phyloP scores from a whole-genome alignment of 2,113 vertebrate genomes.

The Aleadryas rufinucha region DNA sequence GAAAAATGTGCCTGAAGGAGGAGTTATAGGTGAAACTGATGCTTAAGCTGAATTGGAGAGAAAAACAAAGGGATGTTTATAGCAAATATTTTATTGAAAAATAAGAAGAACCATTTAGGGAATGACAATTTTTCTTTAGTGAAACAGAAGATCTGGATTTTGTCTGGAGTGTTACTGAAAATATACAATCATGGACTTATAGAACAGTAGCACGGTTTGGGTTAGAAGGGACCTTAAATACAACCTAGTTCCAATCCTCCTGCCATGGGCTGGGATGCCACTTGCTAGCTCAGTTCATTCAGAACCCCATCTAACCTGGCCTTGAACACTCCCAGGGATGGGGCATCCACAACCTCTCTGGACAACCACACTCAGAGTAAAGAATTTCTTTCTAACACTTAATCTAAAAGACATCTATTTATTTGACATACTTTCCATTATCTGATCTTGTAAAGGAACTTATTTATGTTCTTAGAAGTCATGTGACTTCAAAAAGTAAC shows the following conservation, averaged over 20 bases:
- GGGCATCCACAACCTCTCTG: neutral
- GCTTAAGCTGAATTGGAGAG: neutral
- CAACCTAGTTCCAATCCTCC: neutral
- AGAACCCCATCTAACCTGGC: neutral
- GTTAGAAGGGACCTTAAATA: neutral
- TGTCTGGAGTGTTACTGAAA: neutral
- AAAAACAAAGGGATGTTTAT: neutral
- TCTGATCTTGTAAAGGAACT: neutral
- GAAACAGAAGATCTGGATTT: neutral
- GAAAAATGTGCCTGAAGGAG: neutral
- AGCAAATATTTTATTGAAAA: neutral
- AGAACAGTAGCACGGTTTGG: neutral
- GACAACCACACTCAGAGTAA: neutral
- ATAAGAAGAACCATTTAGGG: neutral
- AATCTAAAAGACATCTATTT: neutral
- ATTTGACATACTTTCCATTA: neutral
- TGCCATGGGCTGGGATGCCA: too few relatives aligned
- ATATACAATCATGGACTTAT: neutral
- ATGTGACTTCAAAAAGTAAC: neutral
- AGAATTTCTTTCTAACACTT: neutral
- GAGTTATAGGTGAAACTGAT: neutral
- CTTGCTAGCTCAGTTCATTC: neutral
- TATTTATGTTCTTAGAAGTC: neutral
- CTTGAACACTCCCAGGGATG: neutral
- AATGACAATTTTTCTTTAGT: neutral